Percentiles rank a stretch among this genome's conserved stretches.
These are phyloP conservation scores for Echeneis naucrates DNA, from an alignment of 2,797 vertebrate genomes.

Conservation along the genomic window DNA sequence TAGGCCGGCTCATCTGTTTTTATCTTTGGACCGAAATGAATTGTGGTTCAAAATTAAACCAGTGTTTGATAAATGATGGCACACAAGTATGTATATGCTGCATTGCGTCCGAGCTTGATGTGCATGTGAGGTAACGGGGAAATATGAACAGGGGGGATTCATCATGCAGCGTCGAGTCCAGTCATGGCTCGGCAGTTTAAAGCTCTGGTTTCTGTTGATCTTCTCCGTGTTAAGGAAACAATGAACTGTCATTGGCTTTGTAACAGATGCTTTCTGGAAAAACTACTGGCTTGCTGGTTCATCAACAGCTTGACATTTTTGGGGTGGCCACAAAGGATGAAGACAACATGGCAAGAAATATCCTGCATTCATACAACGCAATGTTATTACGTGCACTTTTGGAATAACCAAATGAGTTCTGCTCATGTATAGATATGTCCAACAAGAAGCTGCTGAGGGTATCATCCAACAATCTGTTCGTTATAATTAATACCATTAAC, in stretches of 20 bases:
- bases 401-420: neutral
- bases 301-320: too few species aligned
- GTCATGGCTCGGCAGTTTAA: neutral
- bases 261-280: neutral
- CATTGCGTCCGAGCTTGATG: constrained; percentile 18
- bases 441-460: neutral
- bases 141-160: constrained; percentile 8
- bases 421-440: neutral
- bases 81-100: neutral
- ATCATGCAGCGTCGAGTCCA: neutral
- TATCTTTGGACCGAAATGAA: constrained; percentile 11
- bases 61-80: constrained; percentile 12
- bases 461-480: too few species aligned
- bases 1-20: constrained; percentile 38
- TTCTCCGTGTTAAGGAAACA: neutral
- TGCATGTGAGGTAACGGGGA: neutral
- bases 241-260: neutral
- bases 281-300: too few species aligned
- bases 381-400: neutral
- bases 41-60: constrained; percentile 9
- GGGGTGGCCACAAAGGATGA: too few species aligned
- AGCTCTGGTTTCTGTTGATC: neutral
- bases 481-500: neutral
- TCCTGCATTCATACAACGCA: neutral
- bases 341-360: too few species aligned